Evolutionary conservation across 1,140 invertebrate genomes (phyloP).

Genomic region (Chlorops oryzae): DNA sequence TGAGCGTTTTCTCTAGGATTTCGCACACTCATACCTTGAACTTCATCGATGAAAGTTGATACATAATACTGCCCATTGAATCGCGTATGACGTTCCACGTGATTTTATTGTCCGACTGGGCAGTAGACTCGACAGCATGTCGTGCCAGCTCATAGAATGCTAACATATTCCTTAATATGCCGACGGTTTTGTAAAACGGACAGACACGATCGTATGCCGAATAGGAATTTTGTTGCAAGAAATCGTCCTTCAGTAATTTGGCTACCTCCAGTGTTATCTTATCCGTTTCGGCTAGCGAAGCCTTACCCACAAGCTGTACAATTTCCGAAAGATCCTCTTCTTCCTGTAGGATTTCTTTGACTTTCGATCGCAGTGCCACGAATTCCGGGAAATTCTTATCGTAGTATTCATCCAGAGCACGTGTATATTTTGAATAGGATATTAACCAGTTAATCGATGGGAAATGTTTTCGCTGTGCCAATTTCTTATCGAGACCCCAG

Average conservation of each 20-base stretch:
- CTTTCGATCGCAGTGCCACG: constrained; percentile 84
- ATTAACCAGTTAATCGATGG: constrained; percentile 99
- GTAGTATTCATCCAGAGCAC: constrained; percentile 97
- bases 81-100: constrained; percentile 97
- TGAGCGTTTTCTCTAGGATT: not conserved
- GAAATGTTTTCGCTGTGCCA: constrained; percentile 99
- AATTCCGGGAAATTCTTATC: constrained; percentile 98
- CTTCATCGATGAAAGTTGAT: constrained; percentile 98
- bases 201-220: constrained; percentile 96
- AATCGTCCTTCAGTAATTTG: constrained; percentile 97
- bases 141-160: constrained; percentile 96
- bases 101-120: constrained; percentile 98
- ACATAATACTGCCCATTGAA: constrained; percentile 90
- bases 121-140: constrained; percentile 95
- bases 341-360: constrained; percentile 96
- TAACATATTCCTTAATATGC: constrained; percentile 98
- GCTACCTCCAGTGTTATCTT: constrained; percentile 99
- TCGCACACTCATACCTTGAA: constrained; percentile 73
- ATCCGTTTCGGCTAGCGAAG: constrained; percentile 97
- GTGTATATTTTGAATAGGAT: constrained; percentile 98
- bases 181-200: constrained; percentile 99
- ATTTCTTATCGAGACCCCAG: constrained; percentile 99
- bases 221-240: constrained; percentile 98
- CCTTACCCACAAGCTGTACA: constrained; percentile 98
- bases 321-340: constrained; percentile 99